phyloP scores from a whole-genome alignment of 2,888 invertebrate genomes.

The Acrobasis consociella region DNA sequence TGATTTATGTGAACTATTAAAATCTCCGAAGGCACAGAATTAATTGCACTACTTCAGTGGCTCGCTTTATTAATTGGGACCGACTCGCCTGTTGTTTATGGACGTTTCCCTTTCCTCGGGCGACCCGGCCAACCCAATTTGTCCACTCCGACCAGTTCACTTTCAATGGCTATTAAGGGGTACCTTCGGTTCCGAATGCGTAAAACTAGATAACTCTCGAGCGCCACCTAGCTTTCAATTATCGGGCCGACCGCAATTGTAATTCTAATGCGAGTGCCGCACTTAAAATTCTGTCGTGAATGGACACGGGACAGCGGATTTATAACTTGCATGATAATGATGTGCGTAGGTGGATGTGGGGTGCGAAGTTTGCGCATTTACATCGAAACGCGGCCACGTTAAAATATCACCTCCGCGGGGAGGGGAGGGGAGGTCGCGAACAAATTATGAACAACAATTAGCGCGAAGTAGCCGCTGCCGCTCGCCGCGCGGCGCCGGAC shows the following conservation, averaged over 20 bases:
- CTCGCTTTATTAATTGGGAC: constrained; percentile 81
- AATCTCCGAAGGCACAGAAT: constrained; percentile 81
- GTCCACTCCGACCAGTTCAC: constrained; percentile 78
- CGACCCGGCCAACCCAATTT: constrained; percentile 77
- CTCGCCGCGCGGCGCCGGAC: constrained; percentile 35
- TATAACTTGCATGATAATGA: constrained; percentile 69
- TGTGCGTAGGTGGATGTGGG: constrained; percentile 63
- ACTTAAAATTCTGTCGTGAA: constrained; percentile 57
- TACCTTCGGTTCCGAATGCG: constrained; percentile 60
- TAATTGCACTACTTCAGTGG: constrained; percentile 80
- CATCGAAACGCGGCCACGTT: constrained; percentile 72
- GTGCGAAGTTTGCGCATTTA: constrained; percentile 68
- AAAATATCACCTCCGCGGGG: constrained; percentile 68
- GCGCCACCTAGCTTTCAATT: constrained; percentile 23
- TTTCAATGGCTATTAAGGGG: constrained; percentile 75
- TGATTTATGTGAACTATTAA: constrained; percentile 83
- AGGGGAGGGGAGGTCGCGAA: constrained; percentile 44
- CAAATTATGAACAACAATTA: constrained; percentile 76
- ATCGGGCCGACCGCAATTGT: constrained; percentile 32
- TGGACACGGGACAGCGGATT: constrained; percentile 50
- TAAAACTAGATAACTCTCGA: constrained; percentile 37
- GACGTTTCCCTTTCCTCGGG: constrained; percentile 70
- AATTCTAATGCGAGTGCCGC: constrained; percentile 41
- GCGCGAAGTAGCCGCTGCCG: constrained; percentile 47
- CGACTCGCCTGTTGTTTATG: constrained; percentile 80